Evolutionary conservation across 2,888 invertebrate species (phyloP), one percentile per base, ranked within the genome.

Genomic region (Lottia scabra): DNA sequence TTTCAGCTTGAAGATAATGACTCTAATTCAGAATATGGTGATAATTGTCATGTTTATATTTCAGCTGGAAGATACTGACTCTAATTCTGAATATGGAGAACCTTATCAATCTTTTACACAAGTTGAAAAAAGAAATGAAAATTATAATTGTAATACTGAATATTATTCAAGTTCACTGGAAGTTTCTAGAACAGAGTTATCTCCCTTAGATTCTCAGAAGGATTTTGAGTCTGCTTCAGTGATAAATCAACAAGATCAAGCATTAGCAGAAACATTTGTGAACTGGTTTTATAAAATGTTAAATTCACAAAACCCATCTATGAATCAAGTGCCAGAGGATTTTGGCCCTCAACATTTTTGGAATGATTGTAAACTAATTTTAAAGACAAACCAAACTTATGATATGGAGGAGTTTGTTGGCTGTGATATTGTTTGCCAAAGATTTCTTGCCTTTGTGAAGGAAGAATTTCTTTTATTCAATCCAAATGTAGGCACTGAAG

Each of bases 401-500:
- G 63, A 72, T 0, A 67, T 75, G 4, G 82, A 85, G 27, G 71
- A 68, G 8, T 75, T 77, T 67, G 65, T 69, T 16, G 85, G 86
- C 1, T 73, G 83, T 10, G 68, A 74, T 0, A 30, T 79, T 6
- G 82, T 85, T 5, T 76, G 80, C 0, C 74, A 82, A 27, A 75
- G 82, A 65, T 75, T 87, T 2, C 71, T 82, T 26, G 71, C 77
- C 0, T 80, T 86, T 63, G 75, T 83, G 0, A 76, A 78, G 65
- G 81, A 82, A 16, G 83, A 87, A 63, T 73, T 74, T n/a, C 67
- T 88, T 12, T 62, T 83, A 10, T 93, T 93, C 79, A 93, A 93
- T 88, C 92, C 93, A 0, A 93, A 93, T 86, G 82, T 92, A 43
- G 87, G 90, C 0, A 86, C 88, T 0, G 91, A 91, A 16, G 93